Base-by-base conservation (phyloP, 2,797 vertebrate genomes). In the Cossypha polioptera region DNA sequence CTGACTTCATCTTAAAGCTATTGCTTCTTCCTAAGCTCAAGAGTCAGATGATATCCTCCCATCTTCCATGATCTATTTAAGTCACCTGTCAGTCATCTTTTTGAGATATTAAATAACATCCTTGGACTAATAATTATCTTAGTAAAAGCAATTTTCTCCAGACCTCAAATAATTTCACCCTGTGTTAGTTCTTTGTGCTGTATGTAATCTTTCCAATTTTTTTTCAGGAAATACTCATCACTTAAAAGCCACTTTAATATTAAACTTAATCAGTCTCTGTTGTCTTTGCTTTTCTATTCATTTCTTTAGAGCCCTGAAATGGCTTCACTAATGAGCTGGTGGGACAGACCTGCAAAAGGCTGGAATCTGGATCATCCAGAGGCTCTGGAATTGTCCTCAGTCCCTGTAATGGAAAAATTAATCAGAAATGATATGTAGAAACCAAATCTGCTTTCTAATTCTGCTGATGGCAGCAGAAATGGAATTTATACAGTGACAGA, bases 401-500 rank as follows among this genome's bases (percentile, higher is more conserved):
- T 26, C n/a, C 33, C 68, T 78, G 81, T 40, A 78, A 48, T 28
- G 29, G 73, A 78, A 51, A 80, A 73, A 58, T 69, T 77, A 57
- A 78, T 91, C 85, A 81, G 51, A 84, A 90, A 62, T 15, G 14
- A 79, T 75, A 10, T 13, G 15, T 47, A 81, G 85, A 80, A 92
- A 91, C 78, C 51, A 62, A 85, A 91, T 86, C 94, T 90, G 51
- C 62, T 21, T 62, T 81, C 73, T 31, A 50, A 83, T 94, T 92
- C 55, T 96, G 94, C 95, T 95, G 92, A 95, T 61, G 57, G 62
- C 72, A 86, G 95, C 89, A 96, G 42, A 51, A 83, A n/a, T 28
- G 55, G 85, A 51, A 54, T 62, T 71, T 81, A 77, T 25, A 26
- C 14, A 86, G 82, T 43, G 87, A 78, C 89, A 94, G 77, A 67